Evolutionary conservation across 2,888 invertebrate genomes (phyloP), one percentile per base, ranked within the genome.

Genomic region (Lepidonotus clava): DNA sequence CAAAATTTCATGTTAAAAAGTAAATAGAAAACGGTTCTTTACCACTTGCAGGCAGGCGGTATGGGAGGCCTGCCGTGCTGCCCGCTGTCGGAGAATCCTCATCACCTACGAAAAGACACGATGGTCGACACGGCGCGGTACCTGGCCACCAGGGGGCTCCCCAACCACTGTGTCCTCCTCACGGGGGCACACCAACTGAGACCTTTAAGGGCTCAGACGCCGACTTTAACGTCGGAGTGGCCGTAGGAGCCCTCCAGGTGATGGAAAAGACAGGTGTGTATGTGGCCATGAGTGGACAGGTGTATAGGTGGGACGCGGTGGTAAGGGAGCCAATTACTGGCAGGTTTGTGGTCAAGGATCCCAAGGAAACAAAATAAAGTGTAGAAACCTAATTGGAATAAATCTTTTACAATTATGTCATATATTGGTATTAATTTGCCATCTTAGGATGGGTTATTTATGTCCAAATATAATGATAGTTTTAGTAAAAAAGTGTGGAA

Each of bases 61-160:
- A 28, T 40, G 76, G 32, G n/a, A 83, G n/a, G 66, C 77, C 2
- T 88, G 88, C 51, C 24, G 40, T 14, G 83, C 83, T 0, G 41
- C 87, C 4, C 4, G n/a, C 8, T 24, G 36, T 0, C 34, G 46
- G 0, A 86, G 85, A 76, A 89, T 92, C 67, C 77, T 92, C 1
- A 87, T 92, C 28, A 92, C 92, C 18, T 91, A 92, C 86, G 91
- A 91, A 14, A 91, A 0, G 91, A 92, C 86, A 91, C 91, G 14
- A 88, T 92, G 88, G 83, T 91, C 8, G 88, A 91, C 28, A 92
- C 91, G 8, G 91, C 90, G 32, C 56, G 53, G 0, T 91, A 88
- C 67, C 83, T 91, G 24, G 80, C 89, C 8, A 36, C 71, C 0
- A 18, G 83, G 0, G 46, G 84, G 0, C 32, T 87, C 2, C 56